A percentile compares a stretch with the other conserved stretches of the same genome.
Evolutionary conservation across 2,113 vertebrate species (phyloP).

Genomic region (Protobothrops mucrosquamatus): DNA sequence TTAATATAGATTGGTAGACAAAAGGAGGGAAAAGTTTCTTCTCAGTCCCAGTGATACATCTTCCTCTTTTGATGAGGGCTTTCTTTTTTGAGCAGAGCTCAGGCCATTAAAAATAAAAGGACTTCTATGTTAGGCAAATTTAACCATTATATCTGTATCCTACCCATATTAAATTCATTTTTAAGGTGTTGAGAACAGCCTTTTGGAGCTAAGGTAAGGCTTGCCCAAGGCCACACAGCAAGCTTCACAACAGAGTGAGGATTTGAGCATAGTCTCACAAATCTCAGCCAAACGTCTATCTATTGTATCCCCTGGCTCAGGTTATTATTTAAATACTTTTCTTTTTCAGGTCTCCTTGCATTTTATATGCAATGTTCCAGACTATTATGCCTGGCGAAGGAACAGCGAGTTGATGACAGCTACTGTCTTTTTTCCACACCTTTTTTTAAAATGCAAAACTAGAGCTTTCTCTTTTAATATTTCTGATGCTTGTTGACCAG

Average conservation of each 20-base stretch:
- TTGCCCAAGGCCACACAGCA: not conserved
- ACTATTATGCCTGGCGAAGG: conserved; percentile 44
- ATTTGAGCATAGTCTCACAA: not conserved
- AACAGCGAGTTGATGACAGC: conserved; percentile 38
- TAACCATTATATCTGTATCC: conserved; percentile 33
- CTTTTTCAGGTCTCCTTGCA: conserved; percentile 44
- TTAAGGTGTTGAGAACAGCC: not conserved
- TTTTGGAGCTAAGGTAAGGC: not conserved
- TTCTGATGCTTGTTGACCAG: conserved; percentile 69
- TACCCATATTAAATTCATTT: not conserved
- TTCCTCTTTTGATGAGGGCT: conserved; percentile 35
- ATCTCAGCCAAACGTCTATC: not conserved
- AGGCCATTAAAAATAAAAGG: conserved; percentile 12
- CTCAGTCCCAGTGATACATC: not conserved
- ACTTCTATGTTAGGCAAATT: conserved; percentile 13
- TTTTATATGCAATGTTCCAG: conserved; percentile 49
- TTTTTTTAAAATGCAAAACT: conserved; percentile 60
- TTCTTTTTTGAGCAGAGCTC: conserved; percentile 27
- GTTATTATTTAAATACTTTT: conserved; percentile 8
- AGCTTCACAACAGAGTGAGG: not conserved
- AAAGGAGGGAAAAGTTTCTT: not conserved
- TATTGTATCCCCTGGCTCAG: not conserved
- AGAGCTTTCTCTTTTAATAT: conserved; percentile 60
- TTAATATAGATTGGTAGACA: conserved; percentile 46
- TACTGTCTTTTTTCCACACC: conserved; percentile 42